Percentiles rank a stretch among this genome's conserved stretches.
Conservation (phyloP, 2,797 vertebrate genomes). For the Ctenosaura bakeri region DNA sequence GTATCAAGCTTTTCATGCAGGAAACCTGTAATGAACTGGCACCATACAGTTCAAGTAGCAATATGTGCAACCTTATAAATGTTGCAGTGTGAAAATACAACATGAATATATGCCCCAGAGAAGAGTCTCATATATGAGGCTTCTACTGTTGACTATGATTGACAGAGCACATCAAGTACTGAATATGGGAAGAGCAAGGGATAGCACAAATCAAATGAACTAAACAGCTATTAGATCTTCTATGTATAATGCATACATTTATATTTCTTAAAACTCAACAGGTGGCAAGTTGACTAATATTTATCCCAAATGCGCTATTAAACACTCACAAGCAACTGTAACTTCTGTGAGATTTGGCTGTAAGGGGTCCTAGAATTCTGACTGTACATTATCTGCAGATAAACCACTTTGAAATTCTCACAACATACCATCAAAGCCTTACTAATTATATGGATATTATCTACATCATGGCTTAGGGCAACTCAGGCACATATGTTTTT, state of each 20-base stretch:
- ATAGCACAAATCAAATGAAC: background rate
- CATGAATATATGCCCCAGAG: background rate
- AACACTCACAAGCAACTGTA: background rate
- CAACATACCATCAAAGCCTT: background rate
- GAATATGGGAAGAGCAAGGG: background rate
- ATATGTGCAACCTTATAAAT: too few species aligned
- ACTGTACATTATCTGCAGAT: background rate
- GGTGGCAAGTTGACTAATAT: accelerated
- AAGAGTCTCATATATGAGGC: background rate
- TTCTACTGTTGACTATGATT: too few species aligned
- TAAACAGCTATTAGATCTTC: background rate
- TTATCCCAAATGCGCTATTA: constrained; percentile 15
- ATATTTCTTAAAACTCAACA: accelerated
- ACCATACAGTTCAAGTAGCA: too few species aligned
- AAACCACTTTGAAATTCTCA: background rate
- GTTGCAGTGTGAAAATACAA: too few species aligned
- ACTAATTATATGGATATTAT: background rate
- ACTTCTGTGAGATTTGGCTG: background rate
- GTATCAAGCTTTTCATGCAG: too few species aligned
- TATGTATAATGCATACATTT: background rate
- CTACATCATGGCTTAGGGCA: background rate
- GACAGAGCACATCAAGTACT: background rate
- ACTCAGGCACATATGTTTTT: background rate
- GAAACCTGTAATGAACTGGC: too few species aligned
- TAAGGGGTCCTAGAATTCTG: background rate